Evolutionary conservation across 2,797 vertebrate genomes (phyloP), one percentile per base, ranked within the genome.

Genomic region (Coilia nasus): DNA sequence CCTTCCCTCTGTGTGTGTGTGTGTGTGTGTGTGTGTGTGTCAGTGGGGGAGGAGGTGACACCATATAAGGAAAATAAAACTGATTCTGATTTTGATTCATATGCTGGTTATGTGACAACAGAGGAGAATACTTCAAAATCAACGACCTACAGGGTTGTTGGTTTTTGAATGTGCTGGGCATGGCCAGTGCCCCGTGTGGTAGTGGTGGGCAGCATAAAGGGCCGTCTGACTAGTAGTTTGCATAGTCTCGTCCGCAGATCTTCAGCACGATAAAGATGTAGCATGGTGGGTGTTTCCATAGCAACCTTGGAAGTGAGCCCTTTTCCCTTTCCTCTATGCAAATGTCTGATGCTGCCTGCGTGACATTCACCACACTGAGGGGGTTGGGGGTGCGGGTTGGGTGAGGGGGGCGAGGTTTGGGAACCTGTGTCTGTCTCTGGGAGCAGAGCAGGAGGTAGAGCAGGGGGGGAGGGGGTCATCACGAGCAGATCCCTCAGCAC

Each of bases 201-300:
- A 35, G 25, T 25, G 23, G 25, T 25, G 23, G 62, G 9, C 62
- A 28, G 25, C 25, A 12, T 31, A 31, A 67, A 71, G 17, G 28
- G 28, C 12, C 28, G 15, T 14, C 28, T 31, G 25, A 71, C 2
- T 31, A 35, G 28, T 71, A 71, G 25, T 71, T 35, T 17, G 5
- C 23, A 1, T 31, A 28, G 23, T 28, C 62, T 31, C 12, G 62
- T 67, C n/a, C 62, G n/a, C 71, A 41, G 71, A 78, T 78, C 71
- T 78, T 78, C 19, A 21, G 35, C 17, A 44, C 31, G 71, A 78
- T 78, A 78, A 78, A 21, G 35, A 78, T 78, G 19, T 78, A 44
- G 71, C 35, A 78, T 75, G 28, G 50, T 78, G 71, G 28, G 31
- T 78, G 71, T 78, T 78, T 41, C 71, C 71, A 78, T 78, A 35